A percentile compares a stretch with the other conserved stretches of the same genome.
phyloP scores from a whole-genome alignment of 2,888 invertebrate species.

The Lydus trimaculatus region DNA sequence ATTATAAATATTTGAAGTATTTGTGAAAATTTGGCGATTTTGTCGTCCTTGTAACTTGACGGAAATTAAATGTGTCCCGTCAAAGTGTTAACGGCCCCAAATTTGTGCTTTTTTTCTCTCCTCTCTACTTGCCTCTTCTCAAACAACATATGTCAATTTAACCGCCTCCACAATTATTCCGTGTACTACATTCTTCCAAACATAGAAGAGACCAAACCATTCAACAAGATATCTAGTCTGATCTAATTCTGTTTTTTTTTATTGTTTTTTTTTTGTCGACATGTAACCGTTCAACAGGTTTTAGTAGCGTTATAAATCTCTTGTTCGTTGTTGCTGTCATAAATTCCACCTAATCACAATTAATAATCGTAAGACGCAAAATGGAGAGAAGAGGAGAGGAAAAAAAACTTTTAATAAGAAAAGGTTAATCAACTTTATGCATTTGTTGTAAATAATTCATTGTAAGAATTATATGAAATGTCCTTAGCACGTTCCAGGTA shows the following conservation, averaged over 20 bases:
- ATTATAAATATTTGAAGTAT: neutral
- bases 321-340: neutral
- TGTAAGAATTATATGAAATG: conserved; percentile 12
- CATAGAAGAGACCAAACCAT: neutral
- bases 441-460: conserved; percentile 24
- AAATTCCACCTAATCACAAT: neutral
- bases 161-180: neutral
- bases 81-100: neutral
- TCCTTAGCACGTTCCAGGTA: conserved; percentile 26
- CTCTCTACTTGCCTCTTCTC: neutral
- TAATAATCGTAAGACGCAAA: neutral
- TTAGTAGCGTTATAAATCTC: neutral
- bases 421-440: conserved; percentile 23
- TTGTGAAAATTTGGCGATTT: neutral
- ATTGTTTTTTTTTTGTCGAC: neutral
- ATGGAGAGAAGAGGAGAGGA: neutral
- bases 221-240: neutral
- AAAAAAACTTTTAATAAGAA: neutral
- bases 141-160: conserved; percentile 1
- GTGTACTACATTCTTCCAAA: neutral
- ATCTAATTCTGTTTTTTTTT: too few relatives aligned
- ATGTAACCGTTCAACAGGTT: neutral
- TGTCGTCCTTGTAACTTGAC: neutral
- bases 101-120: neutral
- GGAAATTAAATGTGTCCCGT: neutral